These are phyloP conservation scores for Oxygymnocypris stewartii DNA, from an alignment of 2,113 vertebrate genomes.

Conservation along the genomic window DNA sequence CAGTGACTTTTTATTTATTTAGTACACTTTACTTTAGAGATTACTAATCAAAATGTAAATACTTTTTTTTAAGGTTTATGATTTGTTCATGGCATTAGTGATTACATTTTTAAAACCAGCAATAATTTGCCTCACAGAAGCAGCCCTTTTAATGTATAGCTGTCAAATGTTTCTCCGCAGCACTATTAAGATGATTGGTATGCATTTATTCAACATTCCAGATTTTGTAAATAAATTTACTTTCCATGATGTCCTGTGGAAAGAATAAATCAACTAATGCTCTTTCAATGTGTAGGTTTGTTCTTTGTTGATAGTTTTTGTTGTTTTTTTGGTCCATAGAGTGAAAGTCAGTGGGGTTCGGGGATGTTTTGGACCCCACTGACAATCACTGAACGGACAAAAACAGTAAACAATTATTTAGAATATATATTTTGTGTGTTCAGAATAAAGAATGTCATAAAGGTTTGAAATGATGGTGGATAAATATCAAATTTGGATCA, in stretches of 20 bases:
- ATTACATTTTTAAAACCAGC: slow-evolving; percentile 80
- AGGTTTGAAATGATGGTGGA: neutral
- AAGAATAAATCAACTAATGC: slow-evolving; percentile 94
- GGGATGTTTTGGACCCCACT: too few species aligned
- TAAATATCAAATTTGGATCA: neutral
- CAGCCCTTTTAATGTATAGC: slow-evolving; percentile 78
- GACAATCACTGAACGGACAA: too few species aligned
- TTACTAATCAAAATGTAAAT: slow-evolving; percentile 84
- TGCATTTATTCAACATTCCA: slow-evolving; percentile 92
- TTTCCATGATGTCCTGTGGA: slow-evolving; percentile 89
- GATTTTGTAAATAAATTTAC: slow-evolving; percentile 91
- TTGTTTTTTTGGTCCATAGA: neutral
- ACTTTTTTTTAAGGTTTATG: slow-evolving; percentile 65
- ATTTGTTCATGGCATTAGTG: slow-evolving; percentile 77
- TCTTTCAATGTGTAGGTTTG: slow-evolving; percentile 73
- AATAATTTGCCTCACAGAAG: slow-evolving; percentile 85
- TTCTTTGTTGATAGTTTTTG: slow-evolving; percentile 13
- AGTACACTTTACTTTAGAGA: slow-evolving; percentile 73
- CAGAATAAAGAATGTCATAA: neutral
- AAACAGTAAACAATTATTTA: too few species aligned
- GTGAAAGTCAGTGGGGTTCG: neutral
- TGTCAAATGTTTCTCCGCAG: slow-evolving; percentile 74
- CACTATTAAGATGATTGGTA: slow-evolving; percentile 77
- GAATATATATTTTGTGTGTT: neutral
- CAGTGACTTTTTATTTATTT: slow-evolving; percentile 82